Evolutionary conservation across 2,888 invertebrate genomes (phyloP), one percentile per base, ranked within the genome.

Genomic region (Synergus umbraculus): DNA sequence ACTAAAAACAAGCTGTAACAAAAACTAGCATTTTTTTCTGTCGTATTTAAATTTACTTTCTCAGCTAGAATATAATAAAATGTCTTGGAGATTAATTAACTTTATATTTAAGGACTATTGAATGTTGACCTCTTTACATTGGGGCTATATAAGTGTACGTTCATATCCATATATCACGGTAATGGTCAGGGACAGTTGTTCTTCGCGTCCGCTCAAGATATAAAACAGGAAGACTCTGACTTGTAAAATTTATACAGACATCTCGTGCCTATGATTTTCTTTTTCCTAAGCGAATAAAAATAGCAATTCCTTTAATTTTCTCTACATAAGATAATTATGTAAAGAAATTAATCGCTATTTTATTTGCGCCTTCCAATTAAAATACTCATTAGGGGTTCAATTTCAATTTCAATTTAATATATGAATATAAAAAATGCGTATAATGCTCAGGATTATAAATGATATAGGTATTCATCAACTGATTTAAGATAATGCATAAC

Each of bases 151-250:
- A 15, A 7, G 7, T 43, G n/a, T 18, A 58, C 22, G 29, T 15
- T 49, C 37, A 49, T 49, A 54, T 15, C 69, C 69, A 73, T 73
- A 15, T 46, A 73, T 73, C 49, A 73, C 69, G 69, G 13, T 73
- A 73, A 73, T 73, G 49, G 69, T 73, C 46, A 54, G 69, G 69
- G 69, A 73, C 69, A 73, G 69, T 37, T 29, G n/a, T 54, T 12
- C 63, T 63, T 63, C 63, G 63, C 63, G 63, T 63, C 63, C 63
- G 63, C 22, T 22, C 1, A 29, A 9, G 63, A 29, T 63, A 63
- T 63, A 29, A 49, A 49, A 73, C 69, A 73, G 69, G 69, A 73
- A 73, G 69, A 44, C 29, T 73, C 29, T 73, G 69, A 46, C 69
- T 49, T 18, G 29, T 49, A 49, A 3, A 73, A 73, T 73, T 73